Percentiles rank a stretch among this genome's conserved stretches.
These are phyloP conservation scores for Busseola fusca DNA, from an alignment of 2,888 invertebrate species.

Conservation along the genomic window DNA sequence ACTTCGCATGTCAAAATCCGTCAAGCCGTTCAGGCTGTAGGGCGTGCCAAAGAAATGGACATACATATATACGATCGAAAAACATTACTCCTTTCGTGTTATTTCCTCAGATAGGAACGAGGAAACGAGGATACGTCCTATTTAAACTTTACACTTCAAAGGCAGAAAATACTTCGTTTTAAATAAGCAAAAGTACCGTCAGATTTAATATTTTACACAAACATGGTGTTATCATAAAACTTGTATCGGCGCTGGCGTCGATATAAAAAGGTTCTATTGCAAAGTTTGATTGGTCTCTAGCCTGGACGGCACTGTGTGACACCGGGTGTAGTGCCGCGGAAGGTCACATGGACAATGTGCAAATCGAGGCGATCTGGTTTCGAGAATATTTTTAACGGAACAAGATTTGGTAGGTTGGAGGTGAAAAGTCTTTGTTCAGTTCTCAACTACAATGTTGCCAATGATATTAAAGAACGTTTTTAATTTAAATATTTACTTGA, in stretches of 20 bases:
- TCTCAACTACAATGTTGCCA: background rate
- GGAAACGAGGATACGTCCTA: background rate
- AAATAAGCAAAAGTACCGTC: conserved; percentile 12
- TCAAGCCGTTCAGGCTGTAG: too few species aligned
- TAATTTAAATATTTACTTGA: background rate
- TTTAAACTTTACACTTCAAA: conserved; percentile 31
- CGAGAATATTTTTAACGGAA: conserved; percentile 21
- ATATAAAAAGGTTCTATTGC: conserved; percentile 42
- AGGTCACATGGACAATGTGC: conserved; percentile 34
- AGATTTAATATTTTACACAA: conserved; percentile 35
- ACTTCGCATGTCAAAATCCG: too few species aligned
- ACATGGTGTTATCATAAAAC: conserved; percentile 41
- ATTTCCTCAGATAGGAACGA: background rate
- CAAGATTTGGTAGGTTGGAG: background rate
- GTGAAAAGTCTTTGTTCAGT: background rate
- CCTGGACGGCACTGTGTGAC: conserved; percentile 6
- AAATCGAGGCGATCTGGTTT: conserved; percentile 6
- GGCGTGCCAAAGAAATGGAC: too few species aligned
- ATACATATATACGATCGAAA: too few species aligned
- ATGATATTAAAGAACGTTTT: background rate
- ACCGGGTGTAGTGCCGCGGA: background rate
- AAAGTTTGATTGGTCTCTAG: conserved; percentile 46
- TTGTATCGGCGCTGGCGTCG: conserved; percentile 39
- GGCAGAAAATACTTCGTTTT: background rate
- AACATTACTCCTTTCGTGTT: too few species aligned